Base-by-base conservation (phyloP, 2,888 invertebrate species). In the Nysson spinosus region DNA sequence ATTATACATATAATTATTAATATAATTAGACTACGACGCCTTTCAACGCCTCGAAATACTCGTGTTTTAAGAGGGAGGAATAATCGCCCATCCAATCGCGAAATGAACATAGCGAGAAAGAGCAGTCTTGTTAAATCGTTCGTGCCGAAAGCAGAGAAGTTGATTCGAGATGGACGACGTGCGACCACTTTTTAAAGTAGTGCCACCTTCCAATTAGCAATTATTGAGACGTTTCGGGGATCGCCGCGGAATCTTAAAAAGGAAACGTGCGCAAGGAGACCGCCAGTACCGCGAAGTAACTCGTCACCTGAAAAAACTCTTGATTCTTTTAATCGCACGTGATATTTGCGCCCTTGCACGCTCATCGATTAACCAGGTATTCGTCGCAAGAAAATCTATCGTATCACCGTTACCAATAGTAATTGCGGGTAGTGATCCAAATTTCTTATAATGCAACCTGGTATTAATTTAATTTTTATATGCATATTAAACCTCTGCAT, bases 171-270 rank as follows among this genome's bases (percentile, higher is more conserved):
- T 72, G 75, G 61, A 75, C 56, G 63, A 75, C 61, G 75, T 70
- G 72, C 67, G 67, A 72, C 72, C 75, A 75, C 69, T 75, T 75
- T 75, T 75, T 75, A 75, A 75, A 75, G 51, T 64, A 54, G 52
- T 47, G 58, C 69, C 72, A 67, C 61, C 58, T 75, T 34, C 61
- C 75, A 75, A 75, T 75, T 75, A 75, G 72, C 61, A 75, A 75
- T 75, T 72, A 75, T 75, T 72, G 69, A 75, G 75, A 67, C 69
- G 63, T 75, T 64, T 55, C 51, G 57, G 26, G 55, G 55, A 61
- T 57, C 56, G 47, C 22, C 43, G 34, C 24, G 72, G 72, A 75
- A 75, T 75, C 60, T 69, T 75, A 75, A 75, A 44, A 58, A 68
- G 54, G 37, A 47, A 39, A 44, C 42, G 12, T 4, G 17, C 26